Conservation (phyloP, 2,113 vertebrate genomes). For the Pachycephala philippinensis region DNA sequence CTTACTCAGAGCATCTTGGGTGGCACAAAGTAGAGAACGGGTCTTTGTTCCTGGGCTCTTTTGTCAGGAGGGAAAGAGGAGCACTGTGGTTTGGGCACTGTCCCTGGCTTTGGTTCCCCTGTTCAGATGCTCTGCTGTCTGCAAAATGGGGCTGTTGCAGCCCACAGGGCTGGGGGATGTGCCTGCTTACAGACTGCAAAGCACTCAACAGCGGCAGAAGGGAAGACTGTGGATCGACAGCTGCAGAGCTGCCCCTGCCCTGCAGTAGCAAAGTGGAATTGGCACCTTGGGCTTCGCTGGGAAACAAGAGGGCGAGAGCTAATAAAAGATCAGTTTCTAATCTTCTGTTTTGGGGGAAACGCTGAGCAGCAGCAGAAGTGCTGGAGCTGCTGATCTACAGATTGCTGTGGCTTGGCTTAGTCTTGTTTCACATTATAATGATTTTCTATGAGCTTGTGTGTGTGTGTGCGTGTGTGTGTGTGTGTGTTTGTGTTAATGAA, state of each 20-base stretch:
- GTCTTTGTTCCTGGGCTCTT: background rate
- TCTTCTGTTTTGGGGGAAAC: background rate
- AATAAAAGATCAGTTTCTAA: constrained; percentile 43
- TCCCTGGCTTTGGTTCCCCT: background rate
- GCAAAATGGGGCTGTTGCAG: background rate
- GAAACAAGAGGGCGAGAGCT: background rate
- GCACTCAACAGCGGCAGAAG: rapidly evolving
- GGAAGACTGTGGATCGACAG: background rate
- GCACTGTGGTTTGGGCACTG: background rate
- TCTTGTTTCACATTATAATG: constrained; percentile 32
- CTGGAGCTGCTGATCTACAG: background rate
- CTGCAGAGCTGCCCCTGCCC: constrained; percentile 21
- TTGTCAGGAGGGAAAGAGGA: background rate
- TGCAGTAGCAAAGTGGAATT: background rate
- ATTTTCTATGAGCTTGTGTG: constrained; percentile 1
- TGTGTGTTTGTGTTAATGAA: constrained; percentile 21
- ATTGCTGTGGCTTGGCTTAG: constrained; percentile 40
- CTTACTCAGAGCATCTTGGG: background rate
- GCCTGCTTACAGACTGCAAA: background rate
- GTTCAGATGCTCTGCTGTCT: background rate
- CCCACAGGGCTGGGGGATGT: background rate
- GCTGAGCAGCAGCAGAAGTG: constrained; percentile 27
- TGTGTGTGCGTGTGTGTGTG: background rate
- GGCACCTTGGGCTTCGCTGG: background rate
- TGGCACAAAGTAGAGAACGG: background rate